Evolutionary conservation across 2,113 vertebrate species (phyloP).

Genomic region (Panthera uncia): DNA sequence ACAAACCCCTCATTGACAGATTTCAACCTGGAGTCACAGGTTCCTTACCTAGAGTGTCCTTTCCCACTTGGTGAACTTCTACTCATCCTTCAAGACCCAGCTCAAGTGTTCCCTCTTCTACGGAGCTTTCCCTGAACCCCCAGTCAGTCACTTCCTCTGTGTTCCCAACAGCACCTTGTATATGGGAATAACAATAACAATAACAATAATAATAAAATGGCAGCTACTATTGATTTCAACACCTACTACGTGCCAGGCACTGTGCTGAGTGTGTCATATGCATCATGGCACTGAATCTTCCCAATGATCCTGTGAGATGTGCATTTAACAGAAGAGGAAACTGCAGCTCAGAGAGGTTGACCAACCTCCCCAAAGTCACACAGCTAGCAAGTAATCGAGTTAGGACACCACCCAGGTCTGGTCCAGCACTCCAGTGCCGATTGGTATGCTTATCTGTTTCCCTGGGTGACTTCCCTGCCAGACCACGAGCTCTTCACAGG

Average conservation of each 20-base stretch:
- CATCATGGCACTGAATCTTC: slow-evolving; percentile 11
- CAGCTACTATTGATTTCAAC: slow-evolving; percentile 53
- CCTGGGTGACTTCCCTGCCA: background rate
- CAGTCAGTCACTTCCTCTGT: slow-evolving; percentile 81
- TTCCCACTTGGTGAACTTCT: slow-evolving; percentile 82
- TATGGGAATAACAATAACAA: slow-evolving; percentile 79
- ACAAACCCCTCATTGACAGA: slow-evolving; percentile 71
- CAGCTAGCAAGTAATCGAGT: slow-evolving; percentile 16
- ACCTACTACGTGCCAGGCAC: slow-evolving; percentile 8
- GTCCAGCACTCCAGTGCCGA: background rate
- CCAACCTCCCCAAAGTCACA: slow-evolving; percentile 64
- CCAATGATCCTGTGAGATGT: background rate
- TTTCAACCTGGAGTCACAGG: slow-evolving; percentile 62
- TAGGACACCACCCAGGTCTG: background rate
- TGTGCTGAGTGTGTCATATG: background rate
- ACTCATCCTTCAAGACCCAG: slow-evolving; percentile 82
- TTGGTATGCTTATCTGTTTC: background rate
- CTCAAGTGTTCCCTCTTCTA: slow-evolving; percentile 82
- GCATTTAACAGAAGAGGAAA: slow-evolving; percentile 15
- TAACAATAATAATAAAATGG: slow-evolving; percentile 65
- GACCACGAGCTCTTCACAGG: background rate
- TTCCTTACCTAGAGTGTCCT: slow-evolving; percentile 81
- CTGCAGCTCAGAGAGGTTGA: slow-evolving; percentile 49
- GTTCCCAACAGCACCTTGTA: slow-evolving; percentile 82
- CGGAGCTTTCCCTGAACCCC: slow-evolving; percentile 81